Conservation (phyloP, 1,140 invertebrate genomes). For the Drosophila tsacasi region DNA sequence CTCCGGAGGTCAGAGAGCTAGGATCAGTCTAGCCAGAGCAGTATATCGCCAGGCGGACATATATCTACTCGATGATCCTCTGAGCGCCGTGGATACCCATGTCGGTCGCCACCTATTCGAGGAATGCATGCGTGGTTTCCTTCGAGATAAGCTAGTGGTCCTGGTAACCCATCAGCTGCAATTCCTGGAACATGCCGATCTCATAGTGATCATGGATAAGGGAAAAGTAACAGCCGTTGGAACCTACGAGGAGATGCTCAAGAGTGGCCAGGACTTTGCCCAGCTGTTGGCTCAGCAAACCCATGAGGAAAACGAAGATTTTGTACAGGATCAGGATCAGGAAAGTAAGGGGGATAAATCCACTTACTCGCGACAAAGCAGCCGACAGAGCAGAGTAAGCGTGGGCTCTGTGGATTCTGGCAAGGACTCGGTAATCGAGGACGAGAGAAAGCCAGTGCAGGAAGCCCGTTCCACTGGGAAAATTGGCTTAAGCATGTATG, state of each 20-base stretch:
- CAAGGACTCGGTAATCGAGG: slow-evolving; percentile 23
- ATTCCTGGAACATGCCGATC: slow-evolving; percentile 90
- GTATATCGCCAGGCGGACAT: slow-evolving; percentile 91
- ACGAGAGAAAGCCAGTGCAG: slow-evolving; percentile 3
- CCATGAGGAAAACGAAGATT: slow-evolving; percentile 2
- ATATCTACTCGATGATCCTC: slow-evolving; percentile 93
- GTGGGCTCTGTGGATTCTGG: slow-evolving; percentile 36
- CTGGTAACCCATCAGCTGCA: slow-evolving; percentile 94
- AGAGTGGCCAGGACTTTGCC: slow-evolving; percentile 88
- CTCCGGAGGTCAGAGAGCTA: slow-evolving; percentile 93
- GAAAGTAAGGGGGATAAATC: slow-evolving; percentile 2
- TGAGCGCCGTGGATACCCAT: slow-evolving; percentile 92
- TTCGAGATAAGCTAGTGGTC: slow-evolving; percentile 87
- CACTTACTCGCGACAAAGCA: slow-evolving; percentile 32
- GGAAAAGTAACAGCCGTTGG: slow-evolving; percentile 87
- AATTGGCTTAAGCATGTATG: slow-evolving; percentile 39
- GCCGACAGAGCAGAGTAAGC: slow-evolving; percentile 35
- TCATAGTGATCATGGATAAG: slow-evolving; percentile 90
- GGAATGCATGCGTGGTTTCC: slow-evolving; percentile 87
- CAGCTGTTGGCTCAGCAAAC: slow-evolving; percentile 64
- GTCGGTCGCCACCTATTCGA: slow-evolving; percentile 90
- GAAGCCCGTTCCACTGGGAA: slow-evolving; percentile 29
- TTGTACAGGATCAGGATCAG: neutral
- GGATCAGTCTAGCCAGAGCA: slow-evolving; percentile 90
- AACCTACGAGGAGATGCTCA: slow-evolving; percentile 88